Percentiles rank a stretch among this genome's conserved stretches.
phyloP scores from a whole-genome alignment of 2,797 vertebrate genomes.

The Schizopygopsis malacanthus region DNA sequence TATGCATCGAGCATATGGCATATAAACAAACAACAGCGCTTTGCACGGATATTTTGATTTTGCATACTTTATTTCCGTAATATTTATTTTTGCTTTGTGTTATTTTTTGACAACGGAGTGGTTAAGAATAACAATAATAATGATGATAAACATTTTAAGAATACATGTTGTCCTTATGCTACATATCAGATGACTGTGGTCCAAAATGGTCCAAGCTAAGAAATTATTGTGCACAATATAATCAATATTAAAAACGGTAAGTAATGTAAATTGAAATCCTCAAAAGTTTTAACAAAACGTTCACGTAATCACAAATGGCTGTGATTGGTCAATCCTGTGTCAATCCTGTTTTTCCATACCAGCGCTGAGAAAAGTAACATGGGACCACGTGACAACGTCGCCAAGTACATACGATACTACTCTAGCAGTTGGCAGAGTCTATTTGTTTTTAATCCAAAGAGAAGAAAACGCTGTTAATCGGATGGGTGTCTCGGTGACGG shows the following conservation, averaged over 20 bases:
- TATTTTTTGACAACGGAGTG: background rate
- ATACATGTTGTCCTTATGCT: too few species aligned
- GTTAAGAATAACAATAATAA: background rate
- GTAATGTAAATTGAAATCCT: background rate
- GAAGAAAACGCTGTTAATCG: slow-evolving; percentile 4
- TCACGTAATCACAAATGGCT: background rate
- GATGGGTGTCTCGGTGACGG: slow-evolving; percentile 13
- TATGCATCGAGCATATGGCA: background rate
- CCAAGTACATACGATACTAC: background rate
- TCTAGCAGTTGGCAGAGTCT: background rate
- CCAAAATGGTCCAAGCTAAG: background rate
- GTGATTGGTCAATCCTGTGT: background rate
- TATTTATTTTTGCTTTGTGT: background rate
- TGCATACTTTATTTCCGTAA: background rate
- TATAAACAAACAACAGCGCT: background rate
- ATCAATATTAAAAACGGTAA: background rate
- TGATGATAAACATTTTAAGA: too few species aligned
- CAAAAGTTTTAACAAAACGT: background rate
- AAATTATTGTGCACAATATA: background rate
- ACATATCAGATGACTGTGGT: background rate
- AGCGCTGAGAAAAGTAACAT: slow-evolving; percentile 2
- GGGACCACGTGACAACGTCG: background rate
- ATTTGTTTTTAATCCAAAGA: background rate
- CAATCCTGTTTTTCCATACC: background rate
- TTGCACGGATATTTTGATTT: background rate